These are phyloP conservation scores for Biston stratarius DNA, from an alignment of 2,888 invertebrate genomes.

Conservation along the genomic window DNA sequence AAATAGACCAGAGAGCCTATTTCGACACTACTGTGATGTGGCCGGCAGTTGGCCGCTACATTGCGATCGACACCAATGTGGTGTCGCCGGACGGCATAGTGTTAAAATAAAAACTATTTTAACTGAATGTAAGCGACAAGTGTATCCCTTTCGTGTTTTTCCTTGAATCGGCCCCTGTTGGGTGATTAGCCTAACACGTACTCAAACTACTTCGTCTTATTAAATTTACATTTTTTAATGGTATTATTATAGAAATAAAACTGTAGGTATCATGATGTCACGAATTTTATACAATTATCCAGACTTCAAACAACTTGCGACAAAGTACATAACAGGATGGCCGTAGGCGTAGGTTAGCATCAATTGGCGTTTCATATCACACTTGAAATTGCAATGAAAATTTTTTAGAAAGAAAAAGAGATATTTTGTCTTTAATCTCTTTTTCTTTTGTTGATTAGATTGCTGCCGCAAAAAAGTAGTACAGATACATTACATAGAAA, in stretches of 20 bases:
- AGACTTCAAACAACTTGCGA: conserved; percentile 3
- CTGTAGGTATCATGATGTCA: no score
- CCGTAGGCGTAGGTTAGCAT: background rate
- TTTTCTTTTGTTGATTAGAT: no score
- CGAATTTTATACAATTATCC: background rate
- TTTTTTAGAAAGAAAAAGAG: no score
- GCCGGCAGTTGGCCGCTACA: no score
- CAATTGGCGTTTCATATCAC: background rate
- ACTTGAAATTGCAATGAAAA: background rate
- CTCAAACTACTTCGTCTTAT: conserved; percentile 9
- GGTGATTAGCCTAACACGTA: conserved; percentile 15
- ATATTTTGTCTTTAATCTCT: no score
- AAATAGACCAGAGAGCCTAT: background rate
- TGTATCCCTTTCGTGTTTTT: background rate
- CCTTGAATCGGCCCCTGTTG: conserved; percentile 20
- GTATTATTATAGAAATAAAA: background rate
- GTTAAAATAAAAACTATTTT: no score
- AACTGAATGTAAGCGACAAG: background rate
- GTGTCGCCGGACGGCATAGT: no score
- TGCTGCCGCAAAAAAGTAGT: no score
- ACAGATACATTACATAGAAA: no score
- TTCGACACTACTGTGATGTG: no score
- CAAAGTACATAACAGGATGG: background rate
- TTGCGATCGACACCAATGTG: no score
- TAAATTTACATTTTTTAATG: conserved; percentile 8